A percentile compares a stretch with the other conserved stretches of the same genome.
Evolutionary conservation across 2,113 vertebrate genomes (phyloP).

Genomic region (Polyodon spathula): DNA sequence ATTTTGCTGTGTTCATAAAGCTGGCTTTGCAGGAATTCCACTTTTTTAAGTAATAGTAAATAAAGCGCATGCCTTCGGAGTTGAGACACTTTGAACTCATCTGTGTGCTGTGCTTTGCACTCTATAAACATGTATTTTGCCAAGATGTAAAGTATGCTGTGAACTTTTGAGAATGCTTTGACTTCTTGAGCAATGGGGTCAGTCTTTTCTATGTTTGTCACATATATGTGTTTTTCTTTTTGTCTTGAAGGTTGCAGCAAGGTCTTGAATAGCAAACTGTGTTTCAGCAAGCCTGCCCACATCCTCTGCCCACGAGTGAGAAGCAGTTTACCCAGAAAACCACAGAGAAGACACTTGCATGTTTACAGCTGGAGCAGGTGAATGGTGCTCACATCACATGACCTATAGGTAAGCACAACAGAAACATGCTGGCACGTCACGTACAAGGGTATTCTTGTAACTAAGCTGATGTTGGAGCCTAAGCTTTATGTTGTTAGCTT

Average conservation of each 20-base stretch:
- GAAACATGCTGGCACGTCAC: too few relatives aligned
- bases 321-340: conserved; percentile 44
- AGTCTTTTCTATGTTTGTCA: conserved; percentile 26
- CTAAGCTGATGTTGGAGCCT: neutral
- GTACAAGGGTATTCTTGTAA: too few relatives aligned
- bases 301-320: conserved; percentile 42
- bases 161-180: neutral
- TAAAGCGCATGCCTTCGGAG: too few relatives aligned
- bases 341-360: conserved; percentile 29
- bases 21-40: too few relatives aligned
- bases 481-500: neutral
- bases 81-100: neutral
- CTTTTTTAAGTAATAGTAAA: too few relatives aligned
- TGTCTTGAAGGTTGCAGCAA: conserved; percentile 25
- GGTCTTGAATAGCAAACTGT: conserved; percentile 18
- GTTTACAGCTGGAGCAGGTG: conserved; percentile 50
- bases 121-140: too few relatives aligned
- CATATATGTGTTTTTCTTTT: neutral
- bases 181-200: conserved; percentile 28
- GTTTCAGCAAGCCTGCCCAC: conserved; percentile 39
- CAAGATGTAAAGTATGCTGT: neutral
- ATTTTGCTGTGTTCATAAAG: too few relatives aligned
- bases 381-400: neutral
- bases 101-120: too few relatives aligned
- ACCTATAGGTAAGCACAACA: neutral